Base-by-base conservation (phyloP, 2,888 invertebrate genomes). In the Volucella zonaria region DNA sequence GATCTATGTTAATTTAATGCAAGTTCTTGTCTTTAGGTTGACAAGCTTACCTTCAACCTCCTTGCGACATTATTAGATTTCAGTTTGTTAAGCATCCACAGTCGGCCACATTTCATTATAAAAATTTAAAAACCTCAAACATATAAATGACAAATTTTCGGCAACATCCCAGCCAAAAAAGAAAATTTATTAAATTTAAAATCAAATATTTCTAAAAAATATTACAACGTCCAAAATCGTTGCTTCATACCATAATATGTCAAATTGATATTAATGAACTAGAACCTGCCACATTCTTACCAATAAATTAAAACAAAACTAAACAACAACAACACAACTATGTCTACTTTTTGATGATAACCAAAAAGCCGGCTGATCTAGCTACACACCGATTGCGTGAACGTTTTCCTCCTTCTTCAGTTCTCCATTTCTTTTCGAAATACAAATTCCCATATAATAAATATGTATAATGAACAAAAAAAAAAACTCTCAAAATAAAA, bases 401-500 rank as follows among this genome's bases (percentile, higher is more conserved):
- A 47, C 54, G 45, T 31, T 64, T 23, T 67, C 54, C 45, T 67
- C 61, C 59, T 31, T 15, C 42, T n/a, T 47, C 15, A 40, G 4
- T 11, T 43, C n/a, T 51, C 14, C 12, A 31, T 67, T 45, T 40
- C 56, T 58, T 14, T 70, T 56, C 15, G 40, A 61, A 64, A 59
- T 52, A 76, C 64, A 68, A 56, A 18, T 51, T 68, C 68, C 43
- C 12, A 56, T 58, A 70, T 64, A 23, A 23, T 23, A 23, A 23
- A 23, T 3, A n/a, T n/a, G n/a, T n/a, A 31, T 0, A 31, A 31
- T 9, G 52, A 43, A 54, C 11, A 43, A 68, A 74, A 31, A 45
- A 75, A 76, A 74, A 31, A 45, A 75, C 71, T 45, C 15, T 45
- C n/a, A 64, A 71, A 66, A 70, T 47, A 62, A 12, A 51, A 67